Evolutionary conservation across 1,140 invertebrate species (phyloP).

Genomic region (Riptortus pedestris): DNA sequence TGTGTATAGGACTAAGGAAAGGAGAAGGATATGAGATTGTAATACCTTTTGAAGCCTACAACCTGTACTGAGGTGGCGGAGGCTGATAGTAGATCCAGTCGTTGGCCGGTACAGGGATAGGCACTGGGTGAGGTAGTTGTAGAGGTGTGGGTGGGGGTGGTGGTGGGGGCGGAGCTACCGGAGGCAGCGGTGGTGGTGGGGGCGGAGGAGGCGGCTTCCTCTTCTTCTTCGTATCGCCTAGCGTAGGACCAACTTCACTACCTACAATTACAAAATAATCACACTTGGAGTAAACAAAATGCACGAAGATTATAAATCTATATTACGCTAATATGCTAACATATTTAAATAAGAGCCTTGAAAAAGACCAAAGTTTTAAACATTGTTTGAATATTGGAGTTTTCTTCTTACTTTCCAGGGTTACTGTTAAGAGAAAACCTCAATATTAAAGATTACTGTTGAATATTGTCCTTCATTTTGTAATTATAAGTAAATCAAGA

Average conservation of each 20-base stretch:
- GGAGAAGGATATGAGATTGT: too few species aligned
- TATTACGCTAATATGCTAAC: not conserved
- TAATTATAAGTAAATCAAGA: too few species aligned
- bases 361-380: not conserved
- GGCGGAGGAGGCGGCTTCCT: constrained; percentile 3
- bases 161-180: not conserved
- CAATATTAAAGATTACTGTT: too few species aligned
- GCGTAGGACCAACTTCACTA: not conserved
- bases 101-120: not conserved
- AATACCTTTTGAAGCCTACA: too few species aligned
- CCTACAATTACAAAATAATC: not conserved
- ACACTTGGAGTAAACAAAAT: not conserved
- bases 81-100: constrained; percentile 3
- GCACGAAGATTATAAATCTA: not conserved
- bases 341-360: not conserved
- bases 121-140: not conserved
- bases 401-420: too few species aligned
- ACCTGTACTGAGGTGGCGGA: not conserved
- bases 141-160: constrained; percentile 1
- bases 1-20: too few species aligned
- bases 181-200: not conserved
- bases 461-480: too few species aligned
- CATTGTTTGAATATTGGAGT: not conserved
- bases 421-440: too few species aligned
- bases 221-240: not conserved